Percentiles rank a stretch among this genome's conserved stretches.
phyloP scores from a whole-genome alignment of 2,888 invertebrate species.

The Ophioninae sp. region DNA sequence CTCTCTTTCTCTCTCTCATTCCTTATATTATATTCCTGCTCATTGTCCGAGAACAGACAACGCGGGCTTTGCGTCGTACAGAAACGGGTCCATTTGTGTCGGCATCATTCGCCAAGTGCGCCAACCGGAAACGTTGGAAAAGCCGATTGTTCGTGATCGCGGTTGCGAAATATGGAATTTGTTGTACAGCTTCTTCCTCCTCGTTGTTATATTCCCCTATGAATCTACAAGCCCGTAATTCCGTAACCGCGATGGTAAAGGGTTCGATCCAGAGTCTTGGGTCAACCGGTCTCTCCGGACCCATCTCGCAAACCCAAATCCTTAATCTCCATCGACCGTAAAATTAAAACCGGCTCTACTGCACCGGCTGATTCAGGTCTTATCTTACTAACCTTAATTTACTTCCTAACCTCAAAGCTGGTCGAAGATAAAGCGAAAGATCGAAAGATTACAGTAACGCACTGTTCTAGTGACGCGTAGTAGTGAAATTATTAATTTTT shows the following conservation, averaged over 20 bases:
- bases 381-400: too few species aligned
- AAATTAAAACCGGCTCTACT: not conserved
- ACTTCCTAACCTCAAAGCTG: too few species aligned
- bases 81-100: constrained; percentile 15
- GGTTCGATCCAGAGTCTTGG: not conserved
- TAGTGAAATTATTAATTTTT: too few species aligned
- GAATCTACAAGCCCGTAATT: not conserved
- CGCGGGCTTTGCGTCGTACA: constrained; percentile 8
- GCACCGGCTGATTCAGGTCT: too few species aligned
- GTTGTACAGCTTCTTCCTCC: constrained; percentile 15
- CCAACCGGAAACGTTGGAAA: constrained; percentile 17
- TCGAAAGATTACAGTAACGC: too few species aligned
- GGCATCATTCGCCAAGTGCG: constrained; percentile 1
- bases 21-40: constrained; percentile 8
- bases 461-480: too few species aligned
- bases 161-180: constrained; percentile 12
- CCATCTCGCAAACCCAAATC: not conserved
- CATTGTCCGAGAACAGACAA: constrained; percentile 19
- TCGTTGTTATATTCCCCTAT: not conserved
- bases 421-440: too few species aligned
- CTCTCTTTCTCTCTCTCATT: not conserved
- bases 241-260: not conserved
- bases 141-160: constrained; percentile 18
- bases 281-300: not conserved
- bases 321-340: not conserved